These are phyloP conservation scores for Odontocolon sp. DNA, from an alignment of 2,888 invertebrate genomes.

Conservation along the genomic window DNA sequence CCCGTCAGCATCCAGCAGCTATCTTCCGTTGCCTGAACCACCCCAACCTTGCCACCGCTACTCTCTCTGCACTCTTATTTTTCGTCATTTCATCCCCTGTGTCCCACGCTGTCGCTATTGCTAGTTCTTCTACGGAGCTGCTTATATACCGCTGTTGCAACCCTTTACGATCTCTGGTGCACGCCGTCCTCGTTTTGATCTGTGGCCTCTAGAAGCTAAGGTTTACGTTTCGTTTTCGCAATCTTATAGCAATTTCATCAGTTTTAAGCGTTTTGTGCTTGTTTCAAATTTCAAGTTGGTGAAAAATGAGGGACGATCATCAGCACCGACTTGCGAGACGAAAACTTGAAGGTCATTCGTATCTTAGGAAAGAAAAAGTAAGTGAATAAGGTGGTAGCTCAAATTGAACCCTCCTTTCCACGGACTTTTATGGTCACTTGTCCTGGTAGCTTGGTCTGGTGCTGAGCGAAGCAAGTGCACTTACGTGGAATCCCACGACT, in stretches of 20 bases:
- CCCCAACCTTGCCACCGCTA: slow-evolving; percentile 52
- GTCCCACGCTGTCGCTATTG: background rate
- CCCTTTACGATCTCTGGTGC: background rate
- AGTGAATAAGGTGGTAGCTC: background rate
- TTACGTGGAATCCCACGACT: background rate
- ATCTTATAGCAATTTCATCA: background rate
- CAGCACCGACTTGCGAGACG: too few relatives aligned
- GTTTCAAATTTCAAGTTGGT: too few relatives aligned
- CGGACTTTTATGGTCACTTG: background rate
- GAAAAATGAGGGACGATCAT: too few relatives aligned
- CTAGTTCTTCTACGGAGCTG: background rate
- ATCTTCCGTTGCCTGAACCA: slow-evolving; percentile 50
- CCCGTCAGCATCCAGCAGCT: slow-evolving; percentile 37
- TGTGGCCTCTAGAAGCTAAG: background rate
- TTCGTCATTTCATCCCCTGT: slow-evolving; percentile 45
- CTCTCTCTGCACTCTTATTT: slow-evolving; percentile 50
- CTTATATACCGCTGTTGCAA: background rate
- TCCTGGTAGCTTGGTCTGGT: background rate
- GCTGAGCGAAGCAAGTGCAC: background rate
- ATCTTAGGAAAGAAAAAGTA: background rate
- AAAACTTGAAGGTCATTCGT: background rate
- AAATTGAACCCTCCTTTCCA: background rate
- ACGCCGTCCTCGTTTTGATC: background rate
- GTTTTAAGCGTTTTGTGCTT: too few relatives aligned
- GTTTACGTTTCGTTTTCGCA: background rate